Percentiles rank a stretch among this genome's conserved stretches.
Evolutionary conservation across 2,888 invertebrate genomes (phyloP).

Genomic region (Podotricha telesiphe): DNA sequence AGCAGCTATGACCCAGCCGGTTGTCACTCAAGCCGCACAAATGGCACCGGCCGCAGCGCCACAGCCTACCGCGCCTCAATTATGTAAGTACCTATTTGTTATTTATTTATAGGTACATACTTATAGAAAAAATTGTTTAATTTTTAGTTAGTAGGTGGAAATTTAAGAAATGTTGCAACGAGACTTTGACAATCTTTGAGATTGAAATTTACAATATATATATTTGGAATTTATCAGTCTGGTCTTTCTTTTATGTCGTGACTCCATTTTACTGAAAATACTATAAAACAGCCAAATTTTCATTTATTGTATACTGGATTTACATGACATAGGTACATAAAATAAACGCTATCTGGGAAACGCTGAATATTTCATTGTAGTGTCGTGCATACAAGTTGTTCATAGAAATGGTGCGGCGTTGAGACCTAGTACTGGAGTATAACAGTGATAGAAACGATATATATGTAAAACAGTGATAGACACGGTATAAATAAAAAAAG

Average conservation of each 20-base stretch:
- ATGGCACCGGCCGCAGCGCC: conserved; percentile 76
- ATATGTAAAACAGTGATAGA: too few species aligned
- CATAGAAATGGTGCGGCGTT: neutral
- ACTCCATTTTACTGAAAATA: too few species aligned
- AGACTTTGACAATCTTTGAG: too few species aligned
- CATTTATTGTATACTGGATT: too few species aligned
- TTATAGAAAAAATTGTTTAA: too few species aligned
- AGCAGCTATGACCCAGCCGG: conserved; percentile 90
- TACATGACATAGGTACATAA: neutral
- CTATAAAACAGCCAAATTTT: neutral
- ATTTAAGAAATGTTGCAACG: too few species aligned
- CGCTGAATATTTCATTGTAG: neutral
- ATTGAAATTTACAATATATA: too few species aligned
- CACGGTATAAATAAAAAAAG: too few species aligned
- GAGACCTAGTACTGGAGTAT: neutral
- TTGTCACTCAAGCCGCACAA: conserved; percentile 78
- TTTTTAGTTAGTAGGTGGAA: too few species aligned
- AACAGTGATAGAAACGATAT: too few species aligned
- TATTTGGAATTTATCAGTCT: too few species aligned
- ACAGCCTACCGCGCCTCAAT: conserved; percentile 65
- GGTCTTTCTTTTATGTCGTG: too few species aligned
- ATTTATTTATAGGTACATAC: neutral
- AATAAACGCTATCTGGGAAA: neutral
- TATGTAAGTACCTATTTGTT: conserved; percentile 64
- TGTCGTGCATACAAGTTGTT: neutral